Conservation (phyloP, 2,113 vertebrate genomes). For the Sula dactylatra region DNA sequence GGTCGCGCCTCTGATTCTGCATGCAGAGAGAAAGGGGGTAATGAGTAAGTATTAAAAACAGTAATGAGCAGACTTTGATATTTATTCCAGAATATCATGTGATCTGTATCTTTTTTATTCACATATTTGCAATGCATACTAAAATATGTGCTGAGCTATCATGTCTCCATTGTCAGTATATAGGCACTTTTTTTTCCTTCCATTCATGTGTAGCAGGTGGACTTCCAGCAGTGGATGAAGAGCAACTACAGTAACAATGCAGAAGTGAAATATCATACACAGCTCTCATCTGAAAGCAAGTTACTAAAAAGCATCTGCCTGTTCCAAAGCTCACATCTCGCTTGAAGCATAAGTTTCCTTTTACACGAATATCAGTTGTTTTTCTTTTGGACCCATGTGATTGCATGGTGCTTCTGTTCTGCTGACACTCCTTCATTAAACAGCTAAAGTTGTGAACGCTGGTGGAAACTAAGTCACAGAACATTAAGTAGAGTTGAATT, state of each 20-base stretch:
- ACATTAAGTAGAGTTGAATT: background rate
- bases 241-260: background rate
- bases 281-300: background rate
- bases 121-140: background rate
- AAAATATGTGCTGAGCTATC: background rate
- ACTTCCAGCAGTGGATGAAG: background rate
- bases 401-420: background rate
- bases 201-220: background rate
- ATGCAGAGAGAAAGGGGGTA: background rate
- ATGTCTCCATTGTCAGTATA: background rate
- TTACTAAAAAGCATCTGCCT: background rate
- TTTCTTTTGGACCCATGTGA: background rate
- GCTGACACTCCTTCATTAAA: background rate
- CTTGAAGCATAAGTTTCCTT: background rate
- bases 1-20: background rate
- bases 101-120: background rate
- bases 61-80: background rate
- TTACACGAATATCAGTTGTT: background rate
- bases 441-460: background rate
- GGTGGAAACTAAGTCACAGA: background rate
- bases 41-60: slow-evolving; percentile 9
- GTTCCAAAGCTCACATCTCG: background rate
- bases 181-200: background rate
- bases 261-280: background rate
- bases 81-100: slow-evolving; percentile 10